These are phyloP conservation scores for zebrafish (Danio rerio) DNA, from an alignment of 2,113 vertebrate species.

Conservation along the genomic window DNA sequence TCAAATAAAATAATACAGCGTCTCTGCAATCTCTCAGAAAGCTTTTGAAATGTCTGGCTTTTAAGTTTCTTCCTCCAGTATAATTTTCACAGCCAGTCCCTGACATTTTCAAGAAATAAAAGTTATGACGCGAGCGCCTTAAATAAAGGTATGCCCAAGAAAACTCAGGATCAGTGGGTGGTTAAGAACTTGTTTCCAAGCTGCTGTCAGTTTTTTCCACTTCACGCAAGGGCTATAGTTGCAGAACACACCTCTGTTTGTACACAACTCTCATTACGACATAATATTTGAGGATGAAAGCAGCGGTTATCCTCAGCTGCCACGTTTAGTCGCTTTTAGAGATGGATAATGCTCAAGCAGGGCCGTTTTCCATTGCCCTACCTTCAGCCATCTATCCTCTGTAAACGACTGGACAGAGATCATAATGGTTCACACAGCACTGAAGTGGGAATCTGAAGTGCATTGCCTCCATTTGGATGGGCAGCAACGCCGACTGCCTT, in stretches of 20 bases:
- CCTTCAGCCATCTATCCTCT: conserved; percentile 41
- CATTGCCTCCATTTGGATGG: conserved; percentile 10
- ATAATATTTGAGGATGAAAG: conserved; percentile 22
- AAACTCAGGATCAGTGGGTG: not conserved
- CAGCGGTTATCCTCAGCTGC: not conserved
- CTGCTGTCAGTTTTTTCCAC: not conserved
- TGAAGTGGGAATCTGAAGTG: conserved; percentile 33
- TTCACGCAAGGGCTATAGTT: not conserved
- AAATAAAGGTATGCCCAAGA: conserved; percentile 16
- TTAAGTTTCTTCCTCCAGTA: conserved; percentile 14
- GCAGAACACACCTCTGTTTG: not conserved
- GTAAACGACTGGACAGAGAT: conserved; percentile 40
- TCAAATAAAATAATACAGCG: not conserved
- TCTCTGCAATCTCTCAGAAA: not conserved
- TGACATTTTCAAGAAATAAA: conserved; percentile 58
- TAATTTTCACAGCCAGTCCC: conserved; percentile 31
- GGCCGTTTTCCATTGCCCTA: not conserved
- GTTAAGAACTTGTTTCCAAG: not conserved
- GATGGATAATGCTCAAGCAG: not conserved
- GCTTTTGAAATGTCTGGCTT: conserved; percentile 18
- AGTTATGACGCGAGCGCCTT: not conserved
- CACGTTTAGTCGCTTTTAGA: not conserved
- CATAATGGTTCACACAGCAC: conserved; percentile 22
- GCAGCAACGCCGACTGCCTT: conserved; percentile 25
- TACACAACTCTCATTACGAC: not conserved